Base-by-base conservation (phyloP, 1,140 invertebrate species). In the Drosophila pandora region DNA sequence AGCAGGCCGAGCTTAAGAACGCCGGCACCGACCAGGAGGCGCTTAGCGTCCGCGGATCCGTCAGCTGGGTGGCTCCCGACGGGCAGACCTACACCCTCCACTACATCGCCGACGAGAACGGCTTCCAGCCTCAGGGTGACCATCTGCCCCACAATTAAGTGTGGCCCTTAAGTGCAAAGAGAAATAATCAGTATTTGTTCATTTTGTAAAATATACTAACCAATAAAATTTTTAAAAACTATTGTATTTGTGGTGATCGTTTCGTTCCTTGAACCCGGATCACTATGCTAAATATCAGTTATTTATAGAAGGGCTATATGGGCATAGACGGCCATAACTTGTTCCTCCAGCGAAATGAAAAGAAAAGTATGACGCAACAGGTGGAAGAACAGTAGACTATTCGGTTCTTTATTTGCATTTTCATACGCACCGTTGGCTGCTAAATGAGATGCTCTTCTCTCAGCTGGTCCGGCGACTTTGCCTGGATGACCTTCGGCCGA, bases 31-130 rank as follows among this genome's bases (percentile, higher is more conserved):
- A 94, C 49, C 92, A 94, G 54, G 93, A 94, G 78, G 92, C 93
- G 2, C 90, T 94, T 2, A 91, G 90, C 0, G 94, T 94, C 4
- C 93, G 93, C 57, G 96, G 96, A 13, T 93, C 93, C 9, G 95
- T 94, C 93, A 93, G 93, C 61, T 96, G 95, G 91, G 92, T 93
- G 1, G 94, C 93, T 7, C 93, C 93, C n/a, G 95, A 96, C 82
- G 95, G 95, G 12, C 93, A 93, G 25, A 92, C 93, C 12, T 93
- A 94, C 56, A 93, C 93, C 1, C 91, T 96, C 9, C 94, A 92
- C 39, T 96, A 95, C 89, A 91, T 93, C 30, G 95, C 95, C 47
- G 95, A 96, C 87, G 95, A 96, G 89, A 95, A 95, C 58, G 96
- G 96, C 7, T 96, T 95, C 93, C 94, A 94, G 58, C 94, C 95